Conservation (phyloP, 2,797 vertebrate species). For the Hemibagrus guttatus region DNA sequence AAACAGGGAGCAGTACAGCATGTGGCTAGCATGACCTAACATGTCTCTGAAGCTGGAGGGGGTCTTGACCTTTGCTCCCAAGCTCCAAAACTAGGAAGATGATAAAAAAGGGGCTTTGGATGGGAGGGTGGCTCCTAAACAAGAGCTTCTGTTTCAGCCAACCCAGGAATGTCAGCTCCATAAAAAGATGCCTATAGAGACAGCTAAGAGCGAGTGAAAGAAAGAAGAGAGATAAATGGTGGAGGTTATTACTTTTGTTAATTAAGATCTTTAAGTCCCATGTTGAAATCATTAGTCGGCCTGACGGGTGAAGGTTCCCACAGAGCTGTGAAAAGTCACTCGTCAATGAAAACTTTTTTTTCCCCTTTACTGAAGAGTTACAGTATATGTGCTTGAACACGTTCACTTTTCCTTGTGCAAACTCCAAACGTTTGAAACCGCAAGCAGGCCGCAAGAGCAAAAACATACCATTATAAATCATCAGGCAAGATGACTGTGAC, state of each 20-base stretch:
- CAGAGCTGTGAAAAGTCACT: constrained; percentile 9
- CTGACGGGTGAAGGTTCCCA: not conserved
- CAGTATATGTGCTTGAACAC: not conserved
- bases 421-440: constrained; percentile 4
- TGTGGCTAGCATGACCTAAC: constrained; percentile 82
- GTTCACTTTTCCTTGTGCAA: not conserved
- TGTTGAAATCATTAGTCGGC: constrained; percentile 16
- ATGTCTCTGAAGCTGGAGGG: constrained; percentile 83
- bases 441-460: constrained; percentile 42
- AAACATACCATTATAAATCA: constrained; percentile 55
- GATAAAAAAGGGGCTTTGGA: constrained; percentile 73
- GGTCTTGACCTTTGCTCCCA: constrained; percentile 78
- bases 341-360: too few relatives aligned
- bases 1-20: constrained; percentile 76
- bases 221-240: constrained; percentile 26
- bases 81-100: constrained; percentile 81
- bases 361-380: not conserved
- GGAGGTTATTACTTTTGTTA: constrained; percentile 36
- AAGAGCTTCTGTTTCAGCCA: constrained; percentile 80
- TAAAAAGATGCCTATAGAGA: constrained; percentile 72
- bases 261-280: constrained; percentile 24
- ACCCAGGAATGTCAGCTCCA: constrained; percentile 79
- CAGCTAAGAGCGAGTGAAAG: constrained; percentile 15
- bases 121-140: constrained; percentile 76
- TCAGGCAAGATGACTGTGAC: constrained; percentile 64